Evolutionary conservation across 2,113 vertebrate genomes (phyloP).

Genomic region (Spermophilus dauricus): DNA sequence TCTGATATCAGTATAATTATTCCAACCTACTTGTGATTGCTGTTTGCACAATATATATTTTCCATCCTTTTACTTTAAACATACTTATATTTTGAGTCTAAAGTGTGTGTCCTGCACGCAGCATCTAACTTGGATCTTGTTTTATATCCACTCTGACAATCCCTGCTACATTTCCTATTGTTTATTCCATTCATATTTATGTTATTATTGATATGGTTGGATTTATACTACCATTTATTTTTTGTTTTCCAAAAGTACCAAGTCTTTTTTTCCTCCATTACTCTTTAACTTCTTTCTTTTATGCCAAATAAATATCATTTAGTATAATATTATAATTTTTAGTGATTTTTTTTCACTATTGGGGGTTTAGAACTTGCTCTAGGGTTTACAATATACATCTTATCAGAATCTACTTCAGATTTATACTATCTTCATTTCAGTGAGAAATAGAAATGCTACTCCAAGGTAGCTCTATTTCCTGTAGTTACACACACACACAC

Average conservation of each 20-base stretch:
- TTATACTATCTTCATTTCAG: constrained; percentile 36
- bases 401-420: constrained; percentile 29
- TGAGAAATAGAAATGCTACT: background rate
- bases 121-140: background rate
- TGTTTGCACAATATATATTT: background rate
- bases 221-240: background rate
- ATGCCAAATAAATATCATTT: background rate
- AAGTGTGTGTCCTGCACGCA: background rate
- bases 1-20: background rate
- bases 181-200: background rate
- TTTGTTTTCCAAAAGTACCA: background rate
- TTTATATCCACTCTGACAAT: background rate
- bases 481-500: background rate
- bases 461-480: background rate
- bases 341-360: background rate
- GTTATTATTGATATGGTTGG: background rate
- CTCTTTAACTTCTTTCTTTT: background rate
- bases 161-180: background rate
- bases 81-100: background rate
- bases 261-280: background rate
- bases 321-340: background rate
- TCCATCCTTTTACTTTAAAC: background rate
- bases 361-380: background rate
- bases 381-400: background rate
- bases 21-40: background rate